Conservation (phyloP, 2,888 invertebrate genomes). For the Elegia similella region DNA sequence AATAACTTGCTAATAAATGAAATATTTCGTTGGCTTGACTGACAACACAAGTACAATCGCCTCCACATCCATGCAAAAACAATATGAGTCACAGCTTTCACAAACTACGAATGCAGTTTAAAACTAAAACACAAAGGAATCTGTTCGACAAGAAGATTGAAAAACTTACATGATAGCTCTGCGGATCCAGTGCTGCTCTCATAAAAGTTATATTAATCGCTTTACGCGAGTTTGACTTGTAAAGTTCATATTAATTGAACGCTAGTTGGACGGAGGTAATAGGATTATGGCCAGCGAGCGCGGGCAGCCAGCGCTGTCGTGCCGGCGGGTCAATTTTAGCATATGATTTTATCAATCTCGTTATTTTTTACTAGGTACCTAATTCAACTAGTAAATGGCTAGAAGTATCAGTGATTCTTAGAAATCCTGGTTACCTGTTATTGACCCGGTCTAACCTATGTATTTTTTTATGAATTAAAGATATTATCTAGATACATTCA, state of each 20-base stretch:
- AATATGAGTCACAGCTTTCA: neutral
- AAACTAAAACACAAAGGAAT: neutral
- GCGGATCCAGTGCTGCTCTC: neutral
- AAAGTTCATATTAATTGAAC: conserved; percentile 14
- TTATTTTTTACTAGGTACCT: too few relatives aligned
- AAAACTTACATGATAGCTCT: conserved; percentile 5
- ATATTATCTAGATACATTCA: too few relatives aligned
- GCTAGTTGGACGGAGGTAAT: conserved; percentile 5
- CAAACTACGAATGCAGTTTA: neutral
- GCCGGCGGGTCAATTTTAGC: too few relatives aligned
- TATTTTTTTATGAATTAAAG: too few relatives aligned
- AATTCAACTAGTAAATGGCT: too few relatives aligned
- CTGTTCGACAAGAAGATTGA: conserved; percentile 6
- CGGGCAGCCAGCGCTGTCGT: neutral
- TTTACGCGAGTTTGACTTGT: conserved; percentile 3
- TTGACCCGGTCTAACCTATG: too few relatives aligned
- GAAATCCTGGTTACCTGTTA: too few relatives aligned
- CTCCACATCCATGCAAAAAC: neutral
- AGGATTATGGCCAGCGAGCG: neutral
- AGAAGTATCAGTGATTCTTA: too few relatives aligned
- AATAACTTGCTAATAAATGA: too few relatives aligned
- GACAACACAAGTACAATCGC: neutral
- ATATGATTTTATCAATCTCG: too few relatives aligned
- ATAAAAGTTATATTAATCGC: conserved; percentile 8
- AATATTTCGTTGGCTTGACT: too few relatives aligned